Evolutionary conservation across 2,113 vertebrate species (phyloP).

Genomic region (Myrmophylax atrothorax): DNA sequence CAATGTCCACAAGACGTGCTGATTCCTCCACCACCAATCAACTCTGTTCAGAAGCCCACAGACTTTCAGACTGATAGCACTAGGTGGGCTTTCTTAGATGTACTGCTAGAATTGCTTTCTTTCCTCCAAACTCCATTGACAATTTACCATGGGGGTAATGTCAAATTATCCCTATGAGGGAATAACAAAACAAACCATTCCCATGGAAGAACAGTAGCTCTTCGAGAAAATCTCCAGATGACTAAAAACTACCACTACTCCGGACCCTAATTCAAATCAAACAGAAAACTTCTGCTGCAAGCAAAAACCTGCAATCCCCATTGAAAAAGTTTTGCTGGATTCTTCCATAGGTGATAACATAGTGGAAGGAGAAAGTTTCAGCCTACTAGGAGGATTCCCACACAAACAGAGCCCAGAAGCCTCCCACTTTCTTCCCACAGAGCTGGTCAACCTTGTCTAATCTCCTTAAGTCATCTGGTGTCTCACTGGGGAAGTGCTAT

Average conservation of each 20-base stretch:
- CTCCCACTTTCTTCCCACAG: background rate
- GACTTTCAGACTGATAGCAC: background rate
- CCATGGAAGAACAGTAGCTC: background rate
- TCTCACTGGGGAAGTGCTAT: constrained; percentile 41
- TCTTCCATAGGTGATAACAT: background rate
- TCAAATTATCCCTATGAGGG: background rate
- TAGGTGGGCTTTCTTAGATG: background rate
- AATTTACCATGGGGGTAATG: background rate
- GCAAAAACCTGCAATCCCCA: background rate
- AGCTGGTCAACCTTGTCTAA: constrained; percentile 23
- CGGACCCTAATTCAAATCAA: background rate
- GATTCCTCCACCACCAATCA: background rate
- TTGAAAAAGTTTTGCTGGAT: background rate
- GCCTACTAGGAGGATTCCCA: background rate
- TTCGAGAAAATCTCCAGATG: background rate
- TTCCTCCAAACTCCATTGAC: background rate
- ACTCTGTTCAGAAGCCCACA: background rate
- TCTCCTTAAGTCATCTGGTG: constrained; percentile 52
- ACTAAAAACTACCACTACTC: background rate
- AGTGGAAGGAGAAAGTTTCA: background rate
- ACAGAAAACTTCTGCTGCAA: background rate
- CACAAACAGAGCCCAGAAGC: background rate
- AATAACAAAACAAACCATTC: background rate
- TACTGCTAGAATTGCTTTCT: background rate
- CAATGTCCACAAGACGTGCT: background rate